A percentile compares a stretch with the other conserved stretches of the same genome.
Conservation (phyloP, 2,113 vertebrate species). For the Seriola rivoliana region DNA sequence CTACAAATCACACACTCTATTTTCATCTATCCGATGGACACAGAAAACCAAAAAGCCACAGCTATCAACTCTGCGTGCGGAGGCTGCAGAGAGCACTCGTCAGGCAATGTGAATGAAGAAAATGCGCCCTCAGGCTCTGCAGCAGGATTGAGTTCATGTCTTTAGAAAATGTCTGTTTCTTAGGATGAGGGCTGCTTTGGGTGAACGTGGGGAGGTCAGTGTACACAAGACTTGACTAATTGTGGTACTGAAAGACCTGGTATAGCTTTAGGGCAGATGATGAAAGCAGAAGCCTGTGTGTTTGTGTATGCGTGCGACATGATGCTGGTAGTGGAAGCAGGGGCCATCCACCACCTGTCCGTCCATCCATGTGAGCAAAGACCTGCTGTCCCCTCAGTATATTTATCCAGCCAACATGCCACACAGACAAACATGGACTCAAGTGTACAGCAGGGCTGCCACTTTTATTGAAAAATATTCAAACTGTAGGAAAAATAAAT, state of each 20-base stretch:
- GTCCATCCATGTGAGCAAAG: constrained; percentile 65
- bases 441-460: neutral
- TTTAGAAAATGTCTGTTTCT: constrained; percentile 44
- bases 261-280: constrained; percentile 32
- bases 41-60: neutral
- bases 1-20: neutral
- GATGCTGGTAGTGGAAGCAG: constrained; percentile 43
- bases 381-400: constrained; percentile 53
- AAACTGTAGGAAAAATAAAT: too few relatives aligned
- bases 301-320: constrained; percentile 30
- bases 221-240: constrained; percentile 45
- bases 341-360: constrained; percentile 50
- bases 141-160: constrained; percentile 36
- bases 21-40: neutral
- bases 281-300: constrained; percentile 37
- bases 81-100: constrained; percentile 3
- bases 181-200: constrained; percentile 14
- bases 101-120: constrained; percentile 10
- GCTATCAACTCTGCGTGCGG: neutral
- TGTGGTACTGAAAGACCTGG: constrained; percentile 45
- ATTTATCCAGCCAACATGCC: constrained; percentile 10
- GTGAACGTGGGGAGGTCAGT: constrained; percentile 16
- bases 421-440: neutral
- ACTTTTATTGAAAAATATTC: too few relatives aligned
- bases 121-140: constrained; percentile 38